These are phyloP conservation scores for Nematolebias whitei DNA, from an alignment of 2,113 vertebrate species.

Conservation along the genomic window DNA sequence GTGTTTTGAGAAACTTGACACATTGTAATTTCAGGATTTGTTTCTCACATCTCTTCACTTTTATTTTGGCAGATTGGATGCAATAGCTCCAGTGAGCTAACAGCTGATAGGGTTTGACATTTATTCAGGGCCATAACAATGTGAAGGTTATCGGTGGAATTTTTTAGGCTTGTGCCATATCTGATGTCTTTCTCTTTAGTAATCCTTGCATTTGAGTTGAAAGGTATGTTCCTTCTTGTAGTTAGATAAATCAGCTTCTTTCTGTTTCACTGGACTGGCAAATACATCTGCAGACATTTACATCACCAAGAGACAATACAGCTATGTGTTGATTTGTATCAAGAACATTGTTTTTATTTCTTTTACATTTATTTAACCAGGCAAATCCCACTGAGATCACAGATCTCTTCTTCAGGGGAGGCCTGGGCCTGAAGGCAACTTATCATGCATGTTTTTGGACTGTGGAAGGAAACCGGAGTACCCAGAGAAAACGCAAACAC, in stretches of 20 bases:
- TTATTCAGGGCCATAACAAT: conserved; percentile 77
- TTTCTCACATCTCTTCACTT: conserved; percentile 56
- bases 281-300: conserved; percentile 40
- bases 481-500: too few species aligned
- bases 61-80: conserved; percentile 67
- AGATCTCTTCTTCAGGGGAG: too few species aligned
- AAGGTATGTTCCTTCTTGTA: conserved; percentile 71
- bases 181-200: conserved; percentile 76
- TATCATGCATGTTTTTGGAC: too few species aligned
- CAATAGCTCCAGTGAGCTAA: conserved; percentile 73
- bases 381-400: too few species aligned
- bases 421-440: too few species aligned
- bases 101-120: conserved; percentile 80
- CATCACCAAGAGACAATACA: conserved; percentile 26
- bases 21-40: conserved; percentile 45
- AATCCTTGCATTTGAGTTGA: conserved; percentile 76
- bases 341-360: neutral
- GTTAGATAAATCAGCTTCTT: conserved; percentile 60
- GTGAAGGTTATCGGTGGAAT: conserved; percentile 79
- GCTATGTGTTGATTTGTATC: conserved; percentile 12
- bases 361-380: too few species aligned
- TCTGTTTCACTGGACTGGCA: conserved; percentile 59
- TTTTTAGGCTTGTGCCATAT: conserved; percentile 77
- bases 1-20: conserved; percentile 32
- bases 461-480: too few species aligned